Conservation (phyloP, 2,888 invertebrate species). For the Seira musarum region DNA sequence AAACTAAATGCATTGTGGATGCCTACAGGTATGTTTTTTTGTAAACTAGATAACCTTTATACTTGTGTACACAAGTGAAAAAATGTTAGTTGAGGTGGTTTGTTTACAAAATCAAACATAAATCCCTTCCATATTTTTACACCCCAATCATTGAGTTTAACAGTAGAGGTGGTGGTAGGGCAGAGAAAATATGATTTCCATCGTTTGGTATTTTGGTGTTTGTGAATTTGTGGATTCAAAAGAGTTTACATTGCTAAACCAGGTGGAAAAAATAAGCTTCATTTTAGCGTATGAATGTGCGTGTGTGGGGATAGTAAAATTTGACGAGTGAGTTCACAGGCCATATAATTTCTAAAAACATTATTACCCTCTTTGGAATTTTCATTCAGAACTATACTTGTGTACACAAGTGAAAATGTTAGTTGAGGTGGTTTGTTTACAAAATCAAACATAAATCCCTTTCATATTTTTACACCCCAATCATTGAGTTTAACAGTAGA, state of each 20-base stretch:
- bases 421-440: too few relatives aligned
- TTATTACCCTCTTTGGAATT: conserved; percentile 31
- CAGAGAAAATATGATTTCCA: neutral
- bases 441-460: too few relatives aligned
- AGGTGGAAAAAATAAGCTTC: neutral
- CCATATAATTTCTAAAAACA: conserved; percentile 42
- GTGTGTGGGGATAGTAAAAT: conserved; percentile 64
- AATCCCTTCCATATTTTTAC: neutral
- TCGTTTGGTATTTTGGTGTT: neutral
- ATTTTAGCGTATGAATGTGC: conserved; percentile 35
- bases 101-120: neutral
- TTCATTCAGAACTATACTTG: too few relatives aligned
- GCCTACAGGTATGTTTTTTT: too few relatives aligned
- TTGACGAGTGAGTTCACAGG: conserved; percentile 57
- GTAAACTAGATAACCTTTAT: too few relatives aligned
- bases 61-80: too few relatives aligned
- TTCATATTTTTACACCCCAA: too few relatives aligned
- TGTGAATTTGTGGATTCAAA: neutral
- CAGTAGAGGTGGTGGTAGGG: too few relatives aligned
- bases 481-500: too few relatives aligned
- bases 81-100: neutral
- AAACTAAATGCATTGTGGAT: neutral
- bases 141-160: neutral
- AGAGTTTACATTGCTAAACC: neutral
- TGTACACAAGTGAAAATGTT: too few relatives aligned